Conservation (phyloP, 2,888 invertebrate genomes). For the Dione juno region DNA sequence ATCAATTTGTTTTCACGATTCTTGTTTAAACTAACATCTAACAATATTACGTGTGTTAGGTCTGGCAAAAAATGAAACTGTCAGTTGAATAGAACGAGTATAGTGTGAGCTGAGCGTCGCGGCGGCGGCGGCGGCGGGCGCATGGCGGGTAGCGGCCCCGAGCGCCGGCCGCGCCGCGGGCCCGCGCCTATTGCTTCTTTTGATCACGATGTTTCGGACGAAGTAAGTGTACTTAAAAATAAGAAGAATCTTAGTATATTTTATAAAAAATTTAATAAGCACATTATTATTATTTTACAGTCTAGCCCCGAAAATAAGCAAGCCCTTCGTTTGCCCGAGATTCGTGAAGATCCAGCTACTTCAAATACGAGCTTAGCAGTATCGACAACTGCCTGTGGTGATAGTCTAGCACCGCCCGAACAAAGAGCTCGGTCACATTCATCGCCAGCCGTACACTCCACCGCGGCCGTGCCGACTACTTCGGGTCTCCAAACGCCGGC, state of each 20-base stretch:
- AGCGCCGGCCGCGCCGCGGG: conserved; percentile 90
- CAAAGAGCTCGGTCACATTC: conserved; percentile 75
- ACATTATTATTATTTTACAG: conserved; percentile 66
- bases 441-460: conserved; percentile 61
- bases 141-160: conserved; percentile 60
- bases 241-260: background rate
- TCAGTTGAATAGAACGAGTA: background rate
- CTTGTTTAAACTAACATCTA: background rate
- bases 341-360: conserved; percentile 74
- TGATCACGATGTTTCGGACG: conserved; percentile 93
- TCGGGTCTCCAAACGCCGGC: conserved; percentile 83
- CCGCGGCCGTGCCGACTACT: conserved; percentile 39
- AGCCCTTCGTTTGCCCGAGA: conserved; percentile 81
- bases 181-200: conserved; percentile 97
- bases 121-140: conserved; percentile 50
- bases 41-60: background rate
- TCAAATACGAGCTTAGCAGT: conserved; percentile 52
- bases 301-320: conserved; percentile 85
- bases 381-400: conserved; percentile 48
- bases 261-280: background rate
- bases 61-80: conserved; percentile 19
- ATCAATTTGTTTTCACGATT: background rate
- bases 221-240: conserved; percentile 71
- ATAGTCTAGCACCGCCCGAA: conserved; percentile 59
- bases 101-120: conserved; percentile 22